phyloP scores from a whole-genome alignment of 2,113 vertebrate genomes.

The Orientallactaga bullata region DNA sequence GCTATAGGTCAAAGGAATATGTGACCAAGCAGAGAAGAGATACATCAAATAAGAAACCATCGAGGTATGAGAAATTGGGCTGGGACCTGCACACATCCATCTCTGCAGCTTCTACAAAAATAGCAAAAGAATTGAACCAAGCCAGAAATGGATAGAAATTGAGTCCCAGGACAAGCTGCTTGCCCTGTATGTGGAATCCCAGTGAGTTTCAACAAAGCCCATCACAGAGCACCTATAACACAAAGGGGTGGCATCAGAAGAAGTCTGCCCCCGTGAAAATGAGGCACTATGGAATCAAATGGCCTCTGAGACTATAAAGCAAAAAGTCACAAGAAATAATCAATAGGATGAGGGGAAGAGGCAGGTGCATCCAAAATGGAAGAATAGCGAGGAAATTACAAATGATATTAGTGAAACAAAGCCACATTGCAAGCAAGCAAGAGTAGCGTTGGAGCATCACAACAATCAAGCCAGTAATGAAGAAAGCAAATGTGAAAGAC shows the following conservation, averaged over 20 bases:
- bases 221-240: background rate
- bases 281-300: background rate
- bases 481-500: slow-evolving; percentile 24
- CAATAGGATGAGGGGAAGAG: background rate
- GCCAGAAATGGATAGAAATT: background rate
- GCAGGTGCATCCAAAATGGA: background rate
- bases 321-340: background rate
- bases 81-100: background rate
- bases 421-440: background rate
- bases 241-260: background rate
- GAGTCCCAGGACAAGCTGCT: background rate
- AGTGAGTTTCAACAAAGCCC: background rate
- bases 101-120: background rate
- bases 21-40: background rate
- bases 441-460: background rate
- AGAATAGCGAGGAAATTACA: background rate
- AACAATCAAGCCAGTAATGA: background rate
- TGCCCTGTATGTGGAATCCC: background rate
- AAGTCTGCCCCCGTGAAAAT: background rate
- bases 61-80: background rate
- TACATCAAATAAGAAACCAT: background rate
- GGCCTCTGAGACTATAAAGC: background rate
- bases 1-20: background rate
- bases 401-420: background rate
- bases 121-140: background rate